A percentile compares a stretch with the other conserved stretches of the same genome.
Conservation (phyloP, 2,113 vertebrate genomes). For the Charadrius vociferus region DNA sequence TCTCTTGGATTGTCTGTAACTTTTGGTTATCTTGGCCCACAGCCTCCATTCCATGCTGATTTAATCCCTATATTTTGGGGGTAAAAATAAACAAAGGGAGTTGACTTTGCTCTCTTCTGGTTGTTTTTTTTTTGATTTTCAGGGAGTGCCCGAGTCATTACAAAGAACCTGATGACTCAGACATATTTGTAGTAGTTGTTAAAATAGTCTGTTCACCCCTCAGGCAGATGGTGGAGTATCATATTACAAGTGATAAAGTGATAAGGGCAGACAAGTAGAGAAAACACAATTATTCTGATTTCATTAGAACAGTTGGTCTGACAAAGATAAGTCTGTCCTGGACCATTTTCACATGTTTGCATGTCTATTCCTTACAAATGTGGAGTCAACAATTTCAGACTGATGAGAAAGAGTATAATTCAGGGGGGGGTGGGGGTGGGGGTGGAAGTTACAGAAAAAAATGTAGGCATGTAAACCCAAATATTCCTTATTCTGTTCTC, state of each 20-base stretch:
- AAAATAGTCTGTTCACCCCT: background rate
- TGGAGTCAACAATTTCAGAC: background rate
- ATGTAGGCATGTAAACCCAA: background rate
- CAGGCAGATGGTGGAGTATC: background rate
- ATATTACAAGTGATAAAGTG: background rate
- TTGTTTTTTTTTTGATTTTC: background rate
- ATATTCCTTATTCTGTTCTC: background rate
- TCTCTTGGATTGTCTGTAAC: background rate
- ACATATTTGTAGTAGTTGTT: background rate
- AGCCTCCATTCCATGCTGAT: background rate
- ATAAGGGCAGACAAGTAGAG: background rate
- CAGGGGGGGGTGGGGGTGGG: too few relatives aligned
- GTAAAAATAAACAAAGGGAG: background rate
- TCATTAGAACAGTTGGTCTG: background rate
- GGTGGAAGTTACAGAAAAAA: background rate
- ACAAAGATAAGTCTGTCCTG: background rate
- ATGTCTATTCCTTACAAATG: background rate
- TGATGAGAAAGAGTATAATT: background rate
- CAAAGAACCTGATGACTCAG: background rate
- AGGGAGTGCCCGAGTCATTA: background rate
- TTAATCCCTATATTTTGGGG: background rate
- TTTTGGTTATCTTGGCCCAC: background rate
- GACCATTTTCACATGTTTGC: background rate
- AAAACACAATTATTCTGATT: background rate
- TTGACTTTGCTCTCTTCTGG: background rate